phyloP scores from a whole-genome alignment of 2,888 invertebrate genomes.

The Nemotelus pantherinus region DNA sequence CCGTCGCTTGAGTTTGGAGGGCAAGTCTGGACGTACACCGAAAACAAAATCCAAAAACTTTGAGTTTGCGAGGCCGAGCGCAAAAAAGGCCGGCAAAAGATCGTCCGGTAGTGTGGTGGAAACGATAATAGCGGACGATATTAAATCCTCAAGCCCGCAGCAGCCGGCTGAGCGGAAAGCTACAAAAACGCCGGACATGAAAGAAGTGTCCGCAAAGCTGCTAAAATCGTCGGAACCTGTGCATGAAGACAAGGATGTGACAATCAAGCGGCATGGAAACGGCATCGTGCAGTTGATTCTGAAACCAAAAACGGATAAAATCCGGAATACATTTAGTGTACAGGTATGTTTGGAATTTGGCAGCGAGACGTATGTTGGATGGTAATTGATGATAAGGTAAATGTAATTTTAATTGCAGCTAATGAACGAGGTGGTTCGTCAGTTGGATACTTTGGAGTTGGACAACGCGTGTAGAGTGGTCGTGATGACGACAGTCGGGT shows the following conservation, averaged over 20 bases:
- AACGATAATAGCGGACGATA: constrained; percentile 55
- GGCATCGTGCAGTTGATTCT: constrained; percentile 72
- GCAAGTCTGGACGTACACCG: constrained; percentile 28
- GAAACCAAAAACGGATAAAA: constrained; percentile 68
- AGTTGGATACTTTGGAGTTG: constrained; percentile 71
- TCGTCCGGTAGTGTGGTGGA: constrained; percentile 56
- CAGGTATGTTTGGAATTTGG: constrained; percentile 64
- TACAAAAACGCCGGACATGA: constrained; percentile 13
- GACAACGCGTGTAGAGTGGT: constrained; percentile 76
- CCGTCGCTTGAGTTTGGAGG: constrained; percentile 69
- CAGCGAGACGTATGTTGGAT: no score
- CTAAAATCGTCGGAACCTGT: constrained; percentile 41
- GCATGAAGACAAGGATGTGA: constrained; percentile 47
- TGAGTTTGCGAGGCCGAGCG: constrained; percentile 62
- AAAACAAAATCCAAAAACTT: constrained; percentile 53
- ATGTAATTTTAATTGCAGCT: constrained; percentile 67
- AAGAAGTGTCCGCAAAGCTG: not conserved
- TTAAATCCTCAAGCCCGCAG: constrained; percentile 52
- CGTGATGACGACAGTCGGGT: constrained; percentile 75
- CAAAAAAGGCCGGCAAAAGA: constrained; percentile 56
- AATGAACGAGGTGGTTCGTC: constrained; percentile 78
- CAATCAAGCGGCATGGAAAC: constrained; percentile 56
- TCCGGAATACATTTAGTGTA: constrained; percentile 71
- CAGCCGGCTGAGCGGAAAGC: constrained; percentile 52
- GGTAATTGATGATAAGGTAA: not conserved